A percentile compares a stretch with the other conserved stretches of the same genome.
These are phyloP conservation scores for Tachina fera DNA, from an alignment of 2,888 invertebrate genomes.

Conservation along the genomic window DNA sequence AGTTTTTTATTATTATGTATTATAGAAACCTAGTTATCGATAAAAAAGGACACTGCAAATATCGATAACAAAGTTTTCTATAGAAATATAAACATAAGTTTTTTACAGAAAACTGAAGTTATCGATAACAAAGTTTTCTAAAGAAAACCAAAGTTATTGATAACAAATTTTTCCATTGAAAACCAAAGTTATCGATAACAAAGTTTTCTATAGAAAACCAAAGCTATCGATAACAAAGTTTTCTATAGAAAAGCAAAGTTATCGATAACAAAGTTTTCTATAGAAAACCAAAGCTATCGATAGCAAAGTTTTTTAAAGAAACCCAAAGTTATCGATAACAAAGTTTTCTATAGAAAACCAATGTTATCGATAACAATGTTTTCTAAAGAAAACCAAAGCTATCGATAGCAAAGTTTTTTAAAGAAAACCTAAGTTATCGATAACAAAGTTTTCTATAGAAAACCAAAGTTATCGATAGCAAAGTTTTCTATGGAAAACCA, in stretches of 20 bases:
- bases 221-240: not conserved
- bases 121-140: not conserved
- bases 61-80: not conserved
- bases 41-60: not conserved
- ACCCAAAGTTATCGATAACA: not conserved
- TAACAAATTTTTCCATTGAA: not conserved
- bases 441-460: not conserved
- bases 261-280: not conserved
- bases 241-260: not conserved
- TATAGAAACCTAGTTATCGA: not conserved
- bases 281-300: not conserved
- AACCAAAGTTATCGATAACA: not conserved
- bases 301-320: not conserved
- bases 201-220: not conserved
- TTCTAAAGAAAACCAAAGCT: not conserved
- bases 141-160: not conserved
- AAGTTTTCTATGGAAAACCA: not conserved
- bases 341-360: not conserved
- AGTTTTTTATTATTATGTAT: conserved; percentile 8
- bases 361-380: not conserved
- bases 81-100: too few relatives aligned
- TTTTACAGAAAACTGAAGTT: not conserved
- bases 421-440: not conserved
- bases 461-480: too few relatives aligned
- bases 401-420: not conserved